Base-by-base conservation (phyloP, 2,797 vertebrate genomes). In the Lepus oiostolus region DNA sequence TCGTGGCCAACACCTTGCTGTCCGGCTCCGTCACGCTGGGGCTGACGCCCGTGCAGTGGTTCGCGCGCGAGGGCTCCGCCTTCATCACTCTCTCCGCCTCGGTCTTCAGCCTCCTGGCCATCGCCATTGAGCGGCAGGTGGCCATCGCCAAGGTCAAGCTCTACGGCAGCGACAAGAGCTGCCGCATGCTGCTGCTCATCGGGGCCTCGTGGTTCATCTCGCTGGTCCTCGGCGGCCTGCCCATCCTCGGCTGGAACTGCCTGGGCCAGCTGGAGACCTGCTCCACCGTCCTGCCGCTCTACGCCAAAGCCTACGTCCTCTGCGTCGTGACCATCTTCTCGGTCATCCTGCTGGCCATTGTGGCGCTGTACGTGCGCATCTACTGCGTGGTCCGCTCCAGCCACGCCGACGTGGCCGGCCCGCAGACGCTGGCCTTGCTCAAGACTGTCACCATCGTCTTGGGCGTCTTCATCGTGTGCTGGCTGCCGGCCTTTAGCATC, bases 181-280 rank as follows among this genome's bases (percentile, higher is more conserved):
- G 99, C 82, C 98, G 99, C 21, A 99, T 99, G 99, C 98, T 99
- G 95, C 98, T 99, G 93, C 98, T 99, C 38, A 99, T 99, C 2
- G 99, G 99, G 4, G 98, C 99, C 0, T 99, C 99, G 9, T 99
- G 99, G 99, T 98, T 99, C 19, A 99, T 99, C 86, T 99, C 99
- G 0, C 98, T 99, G 85, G 98, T 99, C 62, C 98, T 99, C 0
- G 99, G 99, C 0, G 99, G 99, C n/a, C 95, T 99, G 70, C 99
- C 99, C 92, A 99, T 99, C 97, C 98, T 99, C 1, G 99, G 99
- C 0, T 99, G 99, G 99, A 99, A 99, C 98, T 99, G 99, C 98
- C 98, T 99, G 93, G 96, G 98, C 74, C 96, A 98, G 63, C 96
- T 99, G 1, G 7, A 17, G 0, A 98, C 98, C 4, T 99, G 99